Conservation (phyloP, 2,113 vertebrate genomes). For the Nothoprocta perdicaria region DNA sequence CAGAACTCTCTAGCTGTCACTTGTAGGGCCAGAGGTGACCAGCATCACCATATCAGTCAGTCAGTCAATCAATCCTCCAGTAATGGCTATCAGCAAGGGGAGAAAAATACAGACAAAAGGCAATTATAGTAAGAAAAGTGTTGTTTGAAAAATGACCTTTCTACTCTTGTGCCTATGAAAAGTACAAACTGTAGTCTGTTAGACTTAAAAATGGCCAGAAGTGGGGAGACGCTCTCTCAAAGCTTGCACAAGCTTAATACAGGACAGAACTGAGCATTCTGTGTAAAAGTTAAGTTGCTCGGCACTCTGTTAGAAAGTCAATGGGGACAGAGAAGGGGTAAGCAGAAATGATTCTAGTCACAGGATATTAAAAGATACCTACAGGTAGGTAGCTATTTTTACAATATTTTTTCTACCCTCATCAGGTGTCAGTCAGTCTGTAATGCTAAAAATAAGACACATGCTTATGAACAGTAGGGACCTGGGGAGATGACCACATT, state of each 20-base stretch:
- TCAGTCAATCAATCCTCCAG: constrained; percentile 1
- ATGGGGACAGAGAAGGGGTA: neutral
- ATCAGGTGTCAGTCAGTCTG: neutral
- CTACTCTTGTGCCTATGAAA: constrained; percentile 10
- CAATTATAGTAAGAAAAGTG: constrained; percentile 34
- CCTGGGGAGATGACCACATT: neutral
- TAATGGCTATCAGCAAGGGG: constrained; percentile 20
- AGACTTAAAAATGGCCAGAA: neutral
- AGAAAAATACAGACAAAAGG: constrained; percentile 49
- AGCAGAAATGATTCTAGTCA: neutral
- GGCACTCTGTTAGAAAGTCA: neutral
- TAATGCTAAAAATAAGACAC: neutral
- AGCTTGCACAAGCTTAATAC: neutral
- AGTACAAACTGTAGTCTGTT: neutral
- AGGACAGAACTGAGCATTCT: neutral
- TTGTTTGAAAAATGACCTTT: constrained; percentile 48
- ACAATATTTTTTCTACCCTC: neutral
- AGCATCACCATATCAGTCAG: neutral
- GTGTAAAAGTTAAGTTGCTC: neutral
- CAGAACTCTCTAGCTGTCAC: neutral
- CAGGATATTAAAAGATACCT: neutral
- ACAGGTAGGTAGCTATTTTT: neutral
- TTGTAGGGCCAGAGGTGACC: neutral
- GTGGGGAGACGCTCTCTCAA: neutral
- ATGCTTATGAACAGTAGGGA: neutral